Conservation (phyloP, 2,113 vertebrate genomes). For the Bubo scandiacus region DNA sequence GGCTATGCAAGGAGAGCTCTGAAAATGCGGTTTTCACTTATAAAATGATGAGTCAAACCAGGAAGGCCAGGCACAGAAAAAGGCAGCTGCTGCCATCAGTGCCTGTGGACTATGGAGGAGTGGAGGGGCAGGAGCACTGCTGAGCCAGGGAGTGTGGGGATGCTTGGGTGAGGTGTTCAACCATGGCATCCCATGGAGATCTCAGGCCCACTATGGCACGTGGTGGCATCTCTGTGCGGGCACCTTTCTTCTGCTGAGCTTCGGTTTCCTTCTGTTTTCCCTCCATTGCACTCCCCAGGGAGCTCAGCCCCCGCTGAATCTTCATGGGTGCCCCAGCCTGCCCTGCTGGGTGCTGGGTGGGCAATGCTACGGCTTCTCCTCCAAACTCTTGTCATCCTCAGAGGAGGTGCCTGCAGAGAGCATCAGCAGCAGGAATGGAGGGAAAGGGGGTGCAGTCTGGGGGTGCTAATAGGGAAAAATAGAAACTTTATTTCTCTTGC, state of each 20-base stretch:
- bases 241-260: background rate
- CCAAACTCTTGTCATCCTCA: background rate
- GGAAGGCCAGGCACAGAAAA: background rate
- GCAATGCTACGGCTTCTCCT: background rate
- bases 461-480: background rate
- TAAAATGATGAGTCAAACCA: background rate
- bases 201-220: background rate
- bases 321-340: background rate
- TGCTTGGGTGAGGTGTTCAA: background rate
- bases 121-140: background rate
- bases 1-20: background rate
- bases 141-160: background rate
- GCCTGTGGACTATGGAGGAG: background rate
- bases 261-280: background rate
- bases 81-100: background rate
- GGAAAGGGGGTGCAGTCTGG: background rate
- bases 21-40: background rate
- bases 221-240: fast-evolving
- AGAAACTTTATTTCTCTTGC: background rate
- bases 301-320: background rate
- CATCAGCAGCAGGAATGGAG: background rate
- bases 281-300: background rate
- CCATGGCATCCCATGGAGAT: background rate
- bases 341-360: background rate
- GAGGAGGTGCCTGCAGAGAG: background rate